Conservation (phyloP, 2,888 invertebrate species). For the Miltochrista miniata region DNA sequence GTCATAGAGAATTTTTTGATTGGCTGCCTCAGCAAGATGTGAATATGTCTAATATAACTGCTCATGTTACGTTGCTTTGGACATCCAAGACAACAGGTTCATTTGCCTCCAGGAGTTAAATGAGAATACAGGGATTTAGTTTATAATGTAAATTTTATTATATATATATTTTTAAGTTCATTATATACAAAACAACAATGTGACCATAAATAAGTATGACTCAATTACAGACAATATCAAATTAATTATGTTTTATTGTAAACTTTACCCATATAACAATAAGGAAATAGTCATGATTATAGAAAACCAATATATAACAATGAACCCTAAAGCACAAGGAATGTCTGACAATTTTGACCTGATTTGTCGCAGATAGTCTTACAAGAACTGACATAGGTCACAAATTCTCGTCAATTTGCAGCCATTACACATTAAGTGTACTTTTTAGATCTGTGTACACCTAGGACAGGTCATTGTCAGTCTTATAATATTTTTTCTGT, state of each 20-base stretch:
- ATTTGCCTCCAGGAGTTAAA: conserved; percentile 76
- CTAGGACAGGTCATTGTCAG: too few relatives aligned
- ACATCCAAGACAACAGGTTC: conserved; percentile 69
- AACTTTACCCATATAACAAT: neutral
- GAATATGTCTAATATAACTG: conserved; percentile 51
- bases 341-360: too few relatives aligned
- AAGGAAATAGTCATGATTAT: too few relatives aligned
- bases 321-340: too few relatives aligned
- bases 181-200: conserved; percentile 68
- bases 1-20: conserved; percentile 90
- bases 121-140: conserved; percentile 82
- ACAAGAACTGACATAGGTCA: too few relatives aligned
- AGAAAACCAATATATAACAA: too few relatives aligned
- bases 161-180: conserved; percentile 77
- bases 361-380: too few relatives aligned
- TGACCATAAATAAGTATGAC: conserved; percentile 65
- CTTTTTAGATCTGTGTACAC: too few relatives aligned
- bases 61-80: conserved; percentile 68
- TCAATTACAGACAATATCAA: conserved; percentile 78
- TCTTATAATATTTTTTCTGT: too few relatives aligned
- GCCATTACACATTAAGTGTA: too few relatives aligned
- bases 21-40: conserved; percentile 81
- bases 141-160: conserved; percentile 78
- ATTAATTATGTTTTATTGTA: conserved; percentile 36
- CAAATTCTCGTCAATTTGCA: too few relatives aligned